A percentile compares a stretch with the other conserved stretches of the same genome.
Evolutionary conservation across 2,113 vertebrate genomes (phyloP).

Genomic region (Glaucomys volans): DNA sequence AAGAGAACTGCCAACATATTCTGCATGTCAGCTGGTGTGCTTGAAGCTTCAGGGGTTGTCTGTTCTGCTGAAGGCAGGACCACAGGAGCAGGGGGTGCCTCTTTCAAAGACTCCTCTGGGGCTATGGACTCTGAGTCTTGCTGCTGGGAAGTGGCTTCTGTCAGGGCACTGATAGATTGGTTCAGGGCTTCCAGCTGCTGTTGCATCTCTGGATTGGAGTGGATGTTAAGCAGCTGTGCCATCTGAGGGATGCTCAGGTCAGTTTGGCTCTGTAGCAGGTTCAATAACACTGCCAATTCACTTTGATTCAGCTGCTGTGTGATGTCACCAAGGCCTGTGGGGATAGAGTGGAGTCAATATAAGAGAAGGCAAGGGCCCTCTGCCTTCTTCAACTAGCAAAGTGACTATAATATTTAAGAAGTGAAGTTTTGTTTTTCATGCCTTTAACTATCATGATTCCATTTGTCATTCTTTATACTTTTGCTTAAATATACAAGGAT

Average conservation of each 20-base stretch:
- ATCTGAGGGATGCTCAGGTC: constrained; percentile 96
- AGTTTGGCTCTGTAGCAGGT: constrained; percentile 98
- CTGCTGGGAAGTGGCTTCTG: constrained; percentile 90
- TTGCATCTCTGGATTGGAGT: constrained; percentile 94
- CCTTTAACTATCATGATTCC: constrained; percentile 4
- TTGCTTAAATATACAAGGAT: constrained; percentile 43
- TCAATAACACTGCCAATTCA: constrained; percentile 95
- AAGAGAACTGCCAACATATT: constrained; percentile 95
- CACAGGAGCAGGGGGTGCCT: constrained; percentile 85
- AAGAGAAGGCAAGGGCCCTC: not conserved
- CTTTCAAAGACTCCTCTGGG: constrained; percentile 80
- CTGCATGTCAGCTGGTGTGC: constrained; percentile 95
- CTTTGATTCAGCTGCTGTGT: constrained; percentile 98
- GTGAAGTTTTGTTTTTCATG: constrained; percentile 58
- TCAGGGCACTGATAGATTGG: constrained; percentile 94
- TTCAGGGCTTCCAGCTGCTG: constrained; percentile 94
- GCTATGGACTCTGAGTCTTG: constrained; percentile 85
- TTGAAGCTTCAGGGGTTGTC: constrained; percentile 83
- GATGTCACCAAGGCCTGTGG: constrained; percentile 92
- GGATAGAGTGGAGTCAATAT: constrained; percentile 54
- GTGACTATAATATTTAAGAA: constrained; percentile 32
- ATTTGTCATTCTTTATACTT: constrained; percentile 28
- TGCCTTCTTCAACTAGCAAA: constrained; percentile 56
- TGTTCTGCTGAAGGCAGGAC: constrained; percentile 88
- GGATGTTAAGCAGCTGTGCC: constrained; percentile 95